Conservation (phyloP, 1,140 invertebrate species). For the Cataglyphis hispanica region DNA sequence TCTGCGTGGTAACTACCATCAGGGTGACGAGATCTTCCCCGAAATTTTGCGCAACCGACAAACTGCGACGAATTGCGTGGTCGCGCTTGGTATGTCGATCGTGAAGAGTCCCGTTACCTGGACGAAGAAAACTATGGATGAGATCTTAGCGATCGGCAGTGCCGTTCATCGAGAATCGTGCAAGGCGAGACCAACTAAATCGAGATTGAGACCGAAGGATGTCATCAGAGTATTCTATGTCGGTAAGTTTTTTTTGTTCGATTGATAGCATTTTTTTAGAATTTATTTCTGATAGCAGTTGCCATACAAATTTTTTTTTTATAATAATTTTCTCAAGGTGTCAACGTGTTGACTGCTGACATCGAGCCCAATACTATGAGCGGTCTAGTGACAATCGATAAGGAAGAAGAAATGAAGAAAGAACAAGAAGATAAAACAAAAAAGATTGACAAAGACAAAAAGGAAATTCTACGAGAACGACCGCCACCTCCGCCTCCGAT, state of each 20-base stretch:
- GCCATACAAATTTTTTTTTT: slow-evolving; percentile 22
- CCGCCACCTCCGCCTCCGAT: slow-evolving; percentile 71
- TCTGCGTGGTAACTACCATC: slow-evolving; percentile 78
- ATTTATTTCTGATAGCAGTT: background rate
- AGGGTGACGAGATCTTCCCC: slow-evolving; percentile 79
- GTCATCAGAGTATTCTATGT: slow-evolving; percentile 79
- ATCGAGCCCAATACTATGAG: slow-evolving; percentile 74
- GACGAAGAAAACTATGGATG: slow-evolving; percentile 83
- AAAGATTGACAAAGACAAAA: slow-evolving; percentile 61
- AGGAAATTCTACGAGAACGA: slow-evolving; percentile 56
- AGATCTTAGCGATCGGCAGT: slow-evolving; percentile 78
- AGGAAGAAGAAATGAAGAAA: slow-evolving; percentile 73
- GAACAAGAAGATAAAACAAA: slow-evolving; percentile 56
- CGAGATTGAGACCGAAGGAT: slow-evolving; percentile 75
- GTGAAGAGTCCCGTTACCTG: slow-evolving; percentile 81
- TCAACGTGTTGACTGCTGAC: slow-evolving; percentile 80
- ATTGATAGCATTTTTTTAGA: background rate
- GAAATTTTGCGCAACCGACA: slow-evolving; percentile 75
- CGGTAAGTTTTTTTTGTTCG: slow-evolving; percentile 1
- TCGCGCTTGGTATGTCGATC: slow-evolving; percentile 79
- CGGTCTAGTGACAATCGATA: slow-evolving; percentile 73
- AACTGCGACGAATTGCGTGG: slow-evolving; percentile 79
- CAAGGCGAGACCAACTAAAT: slow-evolving; percentile 58
- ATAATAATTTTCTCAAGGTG: slow-evolving; percentile 45
- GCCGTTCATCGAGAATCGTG: slow-evolving; percentile 75